Base-by-base conservation (phyloP, 2,888 invertebrate species). In the Eupithecia insigniata region DNA sequence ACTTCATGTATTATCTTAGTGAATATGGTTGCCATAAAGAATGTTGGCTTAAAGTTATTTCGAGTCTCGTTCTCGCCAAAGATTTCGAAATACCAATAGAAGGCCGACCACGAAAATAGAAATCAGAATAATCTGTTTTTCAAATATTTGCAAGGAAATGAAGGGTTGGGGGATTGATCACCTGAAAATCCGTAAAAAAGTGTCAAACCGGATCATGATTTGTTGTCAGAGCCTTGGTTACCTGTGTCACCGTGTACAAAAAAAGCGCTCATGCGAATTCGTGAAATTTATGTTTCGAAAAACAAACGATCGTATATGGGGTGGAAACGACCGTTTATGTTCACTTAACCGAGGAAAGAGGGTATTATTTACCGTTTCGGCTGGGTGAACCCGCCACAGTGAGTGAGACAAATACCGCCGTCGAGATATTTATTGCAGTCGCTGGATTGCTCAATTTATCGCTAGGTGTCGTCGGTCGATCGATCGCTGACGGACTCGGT, bases 311-410 rank as follows among this genome's bases (percentile, higher is more conserved):
- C 91, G 92, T 92, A 93, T 92, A 94, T 93, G 93, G 93, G 93
- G 93, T 93, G 93, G 93, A 94, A 94, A 93, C 93, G 92, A 92
- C 89, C 93, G 92, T 93, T 93, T 93, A 93, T 92, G 93, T 93
- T 94, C 93, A 94, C 93, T 94, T 94, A 93, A 94, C 93, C 93
- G 93, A 93, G 92, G 91, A 90, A 92, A 92, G 93, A 93, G 93
- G 93, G 92, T 93, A 93, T 93, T 94, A 94, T 94, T 94, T 93
- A 93, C 92, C 92, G 93, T 93, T 93, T 90, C 93, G 92, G 92
- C 89, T 90, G 90, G 93, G 90, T 91, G 93, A 92, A 89, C 92
- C 90, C 92, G 93, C 92, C 92, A 90, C 92, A 87, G 88, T 91
- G 93, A 93, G 93, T 91, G 93, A 93, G 92, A 94, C 93, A 93